phyloP scores from a whole-genome alignment of 2,113 vertebrate genomes.

The Lates calcarifer region DNA sequence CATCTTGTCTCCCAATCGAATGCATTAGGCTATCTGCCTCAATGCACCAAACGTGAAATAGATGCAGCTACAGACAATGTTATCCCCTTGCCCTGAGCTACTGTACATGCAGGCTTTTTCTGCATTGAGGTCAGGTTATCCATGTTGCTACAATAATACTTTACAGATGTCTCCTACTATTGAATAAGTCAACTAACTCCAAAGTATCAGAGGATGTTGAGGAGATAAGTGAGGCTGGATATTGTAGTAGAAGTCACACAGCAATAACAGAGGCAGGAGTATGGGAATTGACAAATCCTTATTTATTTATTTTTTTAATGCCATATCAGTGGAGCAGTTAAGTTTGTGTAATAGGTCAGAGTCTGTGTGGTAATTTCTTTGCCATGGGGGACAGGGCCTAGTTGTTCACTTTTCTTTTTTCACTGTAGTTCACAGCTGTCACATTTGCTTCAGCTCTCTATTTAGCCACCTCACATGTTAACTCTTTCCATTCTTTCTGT shows the following conservation, averaged over 20 bases:
- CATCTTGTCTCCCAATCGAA: slow-evolving; percentile 48
- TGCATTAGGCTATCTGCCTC: slow-evolving; percentile 60
- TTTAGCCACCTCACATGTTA: slow-evolving; percentile 6
- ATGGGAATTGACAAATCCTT: not conserved
- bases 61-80: slow-evolving; percentile 60
- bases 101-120: slow-evolving; percentile 38
- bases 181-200: not conserved
- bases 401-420: slow-evolving; percentile 36
- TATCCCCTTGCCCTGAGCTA: slow-evolving; percentile 48
- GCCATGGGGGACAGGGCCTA: slow-evolving; percentile 12
- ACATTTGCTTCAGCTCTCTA: not conserved
- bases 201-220: not conserved
- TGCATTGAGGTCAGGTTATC: slow-evolving; percentile 53
- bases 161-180: slow-evolving; percentile 5
- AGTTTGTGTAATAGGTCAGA: slow-evolving; percentile 27
- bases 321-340: slow-evolving; percentile 5
- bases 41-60: slow-evolving; percentile 50
- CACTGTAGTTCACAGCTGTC: slow-evolving; percentile 17
- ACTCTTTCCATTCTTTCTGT: slow-evolving; percentile 1
- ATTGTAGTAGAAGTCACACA: not conserved
- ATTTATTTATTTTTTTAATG: slow-evolving; percentile 32
- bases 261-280: not conserved
- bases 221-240: not conserved
- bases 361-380: not conserved
- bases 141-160: slow-evolving; percentile 1